Percentiles rank a stretch among this genome's conserved stretches.
Evolutionary conservation across 2,888 invertebrate genomes (phyloP).

Genomic region (Erebia palarica): DNA sequence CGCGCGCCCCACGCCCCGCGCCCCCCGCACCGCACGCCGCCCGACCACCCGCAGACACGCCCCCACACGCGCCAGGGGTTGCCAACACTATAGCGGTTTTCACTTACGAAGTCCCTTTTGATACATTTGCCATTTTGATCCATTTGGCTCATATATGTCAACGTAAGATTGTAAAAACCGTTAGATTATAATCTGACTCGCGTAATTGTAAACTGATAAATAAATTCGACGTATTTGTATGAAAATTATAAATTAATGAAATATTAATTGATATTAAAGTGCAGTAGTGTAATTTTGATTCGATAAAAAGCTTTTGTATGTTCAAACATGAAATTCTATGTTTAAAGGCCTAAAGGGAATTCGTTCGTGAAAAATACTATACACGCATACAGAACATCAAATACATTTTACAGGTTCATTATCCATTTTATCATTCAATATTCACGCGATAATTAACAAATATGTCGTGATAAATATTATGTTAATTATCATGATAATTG

Average conservation of each 20-base stretch:
- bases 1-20: conserved; percentile 42
- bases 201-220: not conserved
- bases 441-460: not conserved
- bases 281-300: not conserved
- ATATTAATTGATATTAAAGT: not conserved
- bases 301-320: not conserved
- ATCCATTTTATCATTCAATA: not conserved
- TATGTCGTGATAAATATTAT: conserved; percentile 3
- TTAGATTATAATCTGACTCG: too few relatives aligned
- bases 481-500: conserved; percentile 7
- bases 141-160: too few relatives aligned
- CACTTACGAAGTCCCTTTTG: not conserved
- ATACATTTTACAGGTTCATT: not conserved
- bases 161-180: too few relatives aligned
- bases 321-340: not conserved
- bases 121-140: not conserved
- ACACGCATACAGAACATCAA: not conserved
- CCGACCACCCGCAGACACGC: conserved; percentile 2
- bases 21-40: conserved; percentile 39
- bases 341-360: not conserved
- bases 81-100: conserved; percentile 7
- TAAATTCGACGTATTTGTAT: not conserved
- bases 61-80: conserved; percentile 13
- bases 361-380: not conserved
- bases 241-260: not conserved